Evolutionary conservation across 92 coral and sea anemone species (phyloP).

Genomic region (Zoanthus sansibaricus): DNA sequence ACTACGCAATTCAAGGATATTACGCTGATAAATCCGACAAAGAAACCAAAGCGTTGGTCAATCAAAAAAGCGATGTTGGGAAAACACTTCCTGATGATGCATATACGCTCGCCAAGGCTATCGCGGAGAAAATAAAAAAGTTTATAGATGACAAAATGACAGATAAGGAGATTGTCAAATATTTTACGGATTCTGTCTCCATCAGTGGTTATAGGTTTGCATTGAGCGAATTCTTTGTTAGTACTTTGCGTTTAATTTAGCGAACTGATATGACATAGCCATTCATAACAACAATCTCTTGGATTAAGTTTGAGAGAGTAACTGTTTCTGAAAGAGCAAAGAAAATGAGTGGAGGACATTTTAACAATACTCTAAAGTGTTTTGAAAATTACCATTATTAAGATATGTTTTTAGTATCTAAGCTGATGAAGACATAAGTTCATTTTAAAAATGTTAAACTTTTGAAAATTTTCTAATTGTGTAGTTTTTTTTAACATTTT

Average conservation of each 20-base stretch:
- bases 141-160: conserved; percentile 48
- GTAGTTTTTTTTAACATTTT: too few species aligned
- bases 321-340: too few species aligned
- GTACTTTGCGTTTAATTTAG: conserved; percentile 40
- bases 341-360: too few species aligned
- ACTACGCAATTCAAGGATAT: conserved; percentile 62
- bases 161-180: conserved; percentile 63
- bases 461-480: too few species aligned
- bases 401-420: too few species aligned
- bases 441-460: too few species aligned
- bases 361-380: too few species aligned
- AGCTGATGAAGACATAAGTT: too few species aligned
- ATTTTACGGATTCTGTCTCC: conserved; percentile 58
- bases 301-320: too few species aligned
- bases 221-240: conserved; percentile 55
- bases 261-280: too few species aligned
- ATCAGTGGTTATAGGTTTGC: conserved; percentile 56
- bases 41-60: conserved; percentile 29
- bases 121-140: conserved; percentile 60
- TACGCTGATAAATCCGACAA: conserved; percentile 48
- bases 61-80: conserved; percentile 47
- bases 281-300: too few species aligned
- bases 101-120: conserved; percentile 58
- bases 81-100: conserved; percentile 64
- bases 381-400: too few species aligned